Base-by-base conservation (phyloP, 1,140 invertebrate species). In the Littorina saxatilis region DNA sequence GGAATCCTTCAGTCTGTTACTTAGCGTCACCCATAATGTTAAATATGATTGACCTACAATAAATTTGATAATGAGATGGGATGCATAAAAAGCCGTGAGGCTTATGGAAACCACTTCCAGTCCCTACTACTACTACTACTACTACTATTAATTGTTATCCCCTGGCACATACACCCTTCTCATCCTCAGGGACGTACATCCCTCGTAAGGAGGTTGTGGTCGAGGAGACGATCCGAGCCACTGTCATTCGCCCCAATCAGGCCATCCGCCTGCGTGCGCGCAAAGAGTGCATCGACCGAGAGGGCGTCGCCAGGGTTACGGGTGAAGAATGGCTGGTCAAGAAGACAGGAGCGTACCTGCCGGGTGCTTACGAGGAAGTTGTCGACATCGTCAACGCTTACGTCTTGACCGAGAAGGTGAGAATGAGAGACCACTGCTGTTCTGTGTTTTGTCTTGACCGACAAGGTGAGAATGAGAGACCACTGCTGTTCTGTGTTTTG, bases 241-340 rank as follows among this genome's bases (percentile, higher is more conserved):
- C 90, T 13, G 88, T 93, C 3, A 92, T 94, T 81, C 66, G 81
- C 47, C 78, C 81, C n/a, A 83, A 83, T 50, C 82, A 85, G 66
- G 93, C 93, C 1, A 90, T 94, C 29, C 90, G 90, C 66, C 85
- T 94, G 17, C 84, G 92, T 66, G 93, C 93, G 13, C 87, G 89
- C 37, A 92, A 93, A 75, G 93, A 94, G 79, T 93, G 92, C 39
- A 88, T 87, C 50, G 93, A 94, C 85, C 80, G 93, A 40, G 88
- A 93, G 40, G 92, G 92, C 9, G 88, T 87, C 13, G 70, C 82
- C 11, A 80, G 93, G 39, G 93, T 94, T 0, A 93, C 93, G 37
- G 93, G 90, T 32, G 93, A 94, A 84, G 93, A 94, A 87, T 94
- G 93, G 93, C 84, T 94, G 37, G 91, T 93, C 0, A 92, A 93